Conservation (phyloP, 35 echinoderm and acorn worm genomes). For the Apostichopus japonicus region DNA sequence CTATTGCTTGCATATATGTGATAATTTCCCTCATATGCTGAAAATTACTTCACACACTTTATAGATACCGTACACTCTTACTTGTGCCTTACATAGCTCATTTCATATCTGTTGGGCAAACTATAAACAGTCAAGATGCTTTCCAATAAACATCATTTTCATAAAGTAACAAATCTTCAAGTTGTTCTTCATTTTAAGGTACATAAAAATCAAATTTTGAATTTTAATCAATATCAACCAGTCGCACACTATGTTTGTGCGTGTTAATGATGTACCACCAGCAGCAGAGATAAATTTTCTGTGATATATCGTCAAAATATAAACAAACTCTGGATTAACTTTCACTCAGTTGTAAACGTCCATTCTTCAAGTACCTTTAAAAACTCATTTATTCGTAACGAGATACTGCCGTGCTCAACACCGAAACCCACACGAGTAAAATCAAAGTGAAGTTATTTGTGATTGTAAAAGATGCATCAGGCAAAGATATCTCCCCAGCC, state of each 20-base stretch:
- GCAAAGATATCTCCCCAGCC: not conserved
- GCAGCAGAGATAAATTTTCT: not conserved
- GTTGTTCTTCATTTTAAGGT: too few relatives aligned
- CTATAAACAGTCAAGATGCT: too few relatives aligned
- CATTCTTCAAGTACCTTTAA: not conserved
- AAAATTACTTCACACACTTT: too few relatives aligned
- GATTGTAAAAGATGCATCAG: conserved; percentile 23
- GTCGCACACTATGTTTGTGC: conserved; percentile 5
- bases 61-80: too few relatives aligned
- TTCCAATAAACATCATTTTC: too few relatives aligned
- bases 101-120: too few relatives aligned
- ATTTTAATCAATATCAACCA: not conserved
- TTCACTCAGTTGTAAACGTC: not conserved
- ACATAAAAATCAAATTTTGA: too few relatives aligned
- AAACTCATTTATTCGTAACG: conserved; percentile 38
- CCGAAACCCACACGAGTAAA: not conserved
- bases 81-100: too few relatives aligned
- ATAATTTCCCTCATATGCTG: too few relatives aligned
- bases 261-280: not conserved
- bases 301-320: not conserved
- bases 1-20: too few relatives aligned
- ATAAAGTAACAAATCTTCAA: too few relatives aligned
- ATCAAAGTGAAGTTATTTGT: conserved; percentile 28
- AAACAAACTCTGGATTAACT: conserved; percentile 8
- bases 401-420: not conserved